A percentile compares a stretch with the other conserved stretches of the same genome.
These are phyloP conservation scores for Leuciscus waleckii DNA, from an alignment of 2,797 vertebrate species.

Conservation along the genomic window DNA sequence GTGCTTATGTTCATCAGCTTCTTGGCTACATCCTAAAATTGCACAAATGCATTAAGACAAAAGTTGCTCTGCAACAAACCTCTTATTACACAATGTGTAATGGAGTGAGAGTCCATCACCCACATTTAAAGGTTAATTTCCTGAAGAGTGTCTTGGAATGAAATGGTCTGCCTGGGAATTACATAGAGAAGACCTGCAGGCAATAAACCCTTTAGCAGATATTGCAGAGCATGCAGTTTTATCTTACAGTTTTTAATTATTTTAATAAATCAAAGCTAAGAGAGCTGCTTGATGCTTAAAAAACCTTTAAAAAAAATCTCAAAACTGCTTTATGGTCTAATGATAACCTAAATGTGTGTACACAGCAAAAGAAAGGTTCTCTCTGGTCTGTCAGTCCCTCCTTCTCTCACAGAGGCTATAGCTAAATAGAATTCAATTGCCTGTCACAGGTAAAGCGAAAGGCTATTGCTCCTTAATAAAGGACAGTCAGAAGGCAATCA, in stretches of 20 bases:
- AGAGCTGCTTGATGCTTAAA: slow-evolving; percentile 10
- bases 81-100: slow-evolving; percentile 30
- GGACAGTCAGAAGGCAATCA: slow-evolving; percentile 72
- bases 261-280: slow-evolving; percentile 31
- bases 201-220: slow-evolving; percentile 29
- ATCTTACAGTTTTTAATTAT: slow-evolving; percentile 18
- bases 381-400: slow-evolving; percentile 53
- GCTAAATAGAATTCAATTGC: slow-evolving; percentile 66
- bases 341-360: slow-evolving; percentile 39
- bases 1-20: slow-evolving; percentile 4
- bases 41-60: slow-evolving; percentile 23
- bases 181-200: slow-evolving; percentile 11
- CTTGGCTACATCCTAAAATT: neutral
- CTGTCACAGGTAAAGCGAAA: slow-evolving; percentile 62
- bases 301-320: slow-evolving; percentile 6
- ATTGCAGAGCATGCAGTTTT: slow-evolving; percentile 3
- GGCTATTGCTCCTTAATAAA: slow-evolving; percentile 72
- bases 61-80: slow-evolving; percentile 21
- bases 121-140: slow-evolving; percentile 38
- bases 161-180: slow-evolving; percentile 22
- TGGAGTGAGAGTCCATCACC: slow-evolving; percentile 22
- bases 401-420: slow-evolving; percentile 35
- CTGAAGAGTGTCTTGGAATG: slow-evolving; percentile 12
- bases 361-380: slow-evolving; percentile 31
- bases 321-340: slow-evolving; percentile 28